Evolutionary conservation across 2,888 invertebrate species (phyloP), one percentile per base, ranked within the genome.

Genomic region (Xylota segnis): DNA sequence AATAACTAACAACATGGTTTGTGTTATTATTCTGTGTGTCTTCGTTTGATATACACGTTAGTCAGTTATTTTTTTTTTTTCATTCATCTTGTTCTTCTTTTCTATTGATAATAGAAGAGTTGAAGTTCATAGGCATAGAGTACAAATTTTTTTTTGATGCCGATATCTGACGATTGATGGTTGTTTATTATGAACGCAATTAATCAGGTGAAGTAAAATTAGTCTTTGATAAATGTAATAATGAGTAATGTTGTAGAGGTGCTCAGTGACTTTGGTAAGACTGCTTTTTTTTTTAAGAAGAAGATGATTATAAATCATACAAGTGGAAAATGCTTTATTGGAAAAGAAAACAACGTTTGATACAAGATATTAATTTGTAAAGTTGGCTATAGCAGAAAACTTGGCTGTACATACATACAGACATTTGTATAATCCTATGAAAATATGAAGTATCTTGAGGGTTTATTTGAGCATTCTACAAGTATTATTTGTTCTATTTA

Each of bases 121-220:
- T 81, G 75, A 66, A 79, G 74, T 84, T 84, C 83, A 84, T 75
- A 65, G 81, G 82, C 52, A 47, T 66, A 54, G 65, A 47, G 23
- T 23, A 18, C 10, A 37, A n/a, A n/a, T 32, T 29, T 52, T 74
- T 59, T 66, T 81, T 65, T 23, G 65, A 83, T 76, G 82, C 59
- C 75, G 65, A 76, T 84, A 81, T 81, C 75, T 81, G 65, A 84
- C 81, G 84, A 84, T 84, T 84, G 84, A 84, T 81, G 81, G 81
- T 81, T 84, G 84, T 81, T 81, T 84, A 81, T 84, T 84, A 81
- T 81, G 81, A 75, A 71, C 81, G 81, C 81, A 84, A 84, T 84
- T 84, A 84, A 81, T 84, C 84, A 84, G 84, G 81, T 84, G 84
- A 59, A 81, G 75, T 75, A 63, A 79, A 83, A 79, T 84, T 79